Conservation (phyloP, 2,888 invertebrate species). For the Plagodis dolabraria region DNA sequence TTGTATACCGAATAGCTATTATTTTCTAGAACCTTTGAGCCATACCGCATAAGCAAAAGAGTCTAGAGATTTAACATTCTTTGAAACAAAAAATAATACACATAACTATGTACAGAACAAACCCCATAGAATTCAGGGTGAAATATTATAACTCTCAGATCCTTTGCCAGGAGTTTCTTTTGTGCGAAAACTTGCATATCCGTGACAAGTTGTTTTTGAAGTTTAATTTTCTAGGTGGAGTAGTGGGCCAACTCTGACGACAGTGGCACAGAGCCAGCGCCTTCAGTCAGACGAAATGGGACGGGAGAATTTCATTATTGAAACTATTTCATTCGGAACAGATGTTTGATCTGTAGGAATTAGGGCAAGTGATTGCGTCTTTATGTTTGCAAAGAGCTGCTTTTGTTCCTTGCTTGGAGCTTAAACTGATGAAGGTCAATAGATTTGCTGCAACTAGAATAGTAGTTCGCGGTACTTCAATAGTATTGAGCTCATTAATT, state of each 20-base stretch:
- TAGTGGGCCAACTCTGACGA: conserved; percentile 52
- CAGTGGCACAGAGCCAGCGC: conserved; percentile 69
- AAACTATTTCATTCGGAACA: conserved; percentile 60
- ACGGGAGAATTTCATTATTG: conserved; percentile 72
- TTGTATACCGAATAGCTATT: too few species aligned
- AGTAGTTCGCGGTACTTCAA: too few species aligned
- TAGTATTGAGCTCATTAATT: too few species aligned
- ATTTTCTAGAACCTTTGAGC: too few species aligned
- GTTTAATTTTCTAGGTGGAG: conserved; percentile 44
- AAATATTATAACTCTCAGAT: conserved; percentile 10
- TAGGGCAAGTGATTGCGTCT: conserved; percentile 22
- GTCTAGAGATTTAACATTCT: too few species aligned
- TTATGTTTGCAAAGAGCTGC: conserved; percentile 18
- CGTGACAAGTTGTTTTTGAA: conserved; percentile 17
- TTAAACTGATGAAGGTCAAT: neutral
- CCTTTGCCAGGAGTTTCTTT: neutral
- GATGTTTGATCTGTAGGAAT: conserved; percentile 40
- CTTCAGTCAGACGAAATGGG: conserved; percentile 55
- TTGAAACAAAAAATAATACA: too few species aligned
- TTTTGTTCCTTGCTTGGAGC: neutral
- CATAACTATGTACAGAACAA: too few species aligned
- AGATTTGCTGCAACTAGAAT: neutral
- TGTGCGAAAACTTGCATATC: neutral
- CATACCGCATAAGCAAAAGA: too few species aligned
- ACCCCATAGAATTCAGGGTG: conserved; percentile 6